Conservation (phyloP, 2,113 vertebrate genomes). For the human region DNA sequence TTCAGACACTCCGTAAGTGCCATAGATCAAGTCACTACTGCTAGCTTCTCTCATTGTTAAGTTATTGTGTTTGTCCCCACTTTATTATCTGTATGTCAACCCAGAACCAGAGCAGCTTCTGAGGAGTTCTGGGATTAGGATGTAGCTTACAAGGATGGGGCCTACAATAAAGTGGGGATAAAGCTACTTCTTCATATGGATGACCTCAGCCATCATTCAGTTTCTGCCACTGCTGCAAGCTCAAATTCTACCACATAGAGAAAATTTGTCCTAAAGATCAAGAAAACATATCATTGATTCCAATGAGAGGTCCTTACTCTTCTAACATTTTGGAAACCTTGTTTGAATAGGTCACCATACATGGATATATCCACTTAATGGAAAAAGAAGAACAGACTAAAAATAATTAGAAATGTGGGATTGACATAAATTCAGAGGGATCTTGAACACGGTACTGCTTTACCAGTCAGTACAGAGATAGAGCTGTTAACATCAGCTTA, state of each 20-base stretch:
- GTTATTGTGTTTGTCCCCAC: not conserved
- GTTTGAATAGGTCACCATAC: not conserved
- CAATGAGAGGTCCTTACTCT: not conserved
- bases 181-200: fast-evolving
- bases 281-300: not conserved
- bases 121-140: not conserved
- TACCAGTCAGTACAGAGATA: not conserved
- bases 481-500: not conserved
- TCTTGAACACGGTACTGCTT: not conserved
- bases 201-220: not conserved
- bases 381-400: not conserved
- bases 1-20: not conserved
- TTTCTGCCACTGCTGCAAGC: not conserved
- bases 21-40: not conserved
- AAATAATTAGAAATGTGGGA: too few species aligned
- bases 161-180: not conserved
- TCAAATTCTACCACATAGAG: fast-evolving
- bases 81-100: not conserved
- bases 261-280: not conserved
- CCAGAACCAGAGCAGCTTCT: not conserved
- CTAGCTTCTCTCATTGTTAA: not conserved
- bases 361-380: not conserved
- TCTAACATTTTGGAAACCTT: not conserved
- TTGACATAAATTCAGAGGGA: not conserved
- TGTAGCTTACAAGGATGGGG: not conserved